Conservation (phyloP, 2,888 invertebrate genomes). For the Ormyrus thymus region DNA sequence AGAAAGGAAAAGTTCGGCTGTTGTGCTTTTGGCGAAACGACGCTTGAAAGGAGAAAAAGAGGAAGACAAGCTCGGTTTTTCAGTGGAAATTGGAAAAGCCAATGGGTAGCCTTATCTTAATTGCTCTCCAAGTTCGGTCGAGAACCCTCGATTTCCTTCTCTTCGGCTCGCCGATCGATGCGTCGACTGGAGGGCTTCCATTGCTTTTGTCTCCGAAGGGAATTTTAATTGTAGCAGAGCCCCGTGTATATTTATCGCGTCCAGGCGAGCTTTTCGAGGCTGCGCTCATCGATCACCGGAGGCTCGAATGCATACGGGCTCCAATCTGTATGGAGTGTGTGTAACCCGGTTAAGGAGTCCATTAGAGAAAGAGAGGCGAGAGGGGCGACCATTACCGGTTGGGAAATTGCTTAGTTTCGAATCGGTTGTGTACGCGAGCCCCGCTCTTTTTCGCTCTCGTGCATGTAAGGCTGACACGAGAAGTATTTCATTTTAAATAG, state of each 20-base stretch:
- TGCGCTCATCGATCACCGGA: slow-evolving; percentile 42
- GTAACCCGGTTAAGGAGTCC: slow-evolving; percentile 65
- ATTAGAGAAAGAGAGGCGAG: slow-evolving; percentile 60
- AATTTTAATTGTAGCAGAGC: slow-evolving; percentile 17
- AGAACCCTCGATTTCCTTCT: slow-evolving; percentile 11
- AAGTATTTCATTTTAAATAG: slow-evolving; percentile 22
- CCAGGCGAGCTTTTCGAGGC: neutral
- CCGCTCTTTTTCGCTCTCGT: neutral
- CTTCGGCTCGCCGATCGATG: neutral
- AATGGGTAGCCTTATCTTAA: slow-evolving; percentile 57
- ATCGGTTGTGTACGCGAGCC: slow-evolving; percentile 58
- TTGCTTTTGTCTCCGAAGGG: neutral
- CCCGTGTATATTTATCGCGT: neutral
- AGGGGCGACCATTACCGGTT: slow-evolving; percentile 61
- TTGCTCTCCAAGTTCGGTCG: slow-evolving; percentile 38
- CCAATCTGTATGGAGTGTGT: slow-evolving; percentile 57
- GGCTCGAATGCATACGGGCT: slow-evolving; percentile 51
- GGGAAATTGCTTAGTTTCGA: slow-evolving; percentile 65
- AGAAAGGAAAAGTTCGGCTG: slow-evolving; percentile 43
- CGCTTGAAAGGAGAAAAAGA: neutral
- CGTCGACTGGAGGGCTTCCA: neutral
- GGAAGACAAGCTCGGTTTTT: slow-evolving; percentile 12
- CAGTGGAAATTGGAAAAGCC: slow-evolving; percentile 57
- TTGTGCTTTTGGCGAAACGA: slow-evolving; percentile 24
- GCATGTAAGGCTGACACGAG: slow-evolving; percentile 1